These are phyloP conservation scores for Scarus forsteni DNA, from an alignment of 2,797 vertebrate genomes.

Conservation along the genomic window DNA sequence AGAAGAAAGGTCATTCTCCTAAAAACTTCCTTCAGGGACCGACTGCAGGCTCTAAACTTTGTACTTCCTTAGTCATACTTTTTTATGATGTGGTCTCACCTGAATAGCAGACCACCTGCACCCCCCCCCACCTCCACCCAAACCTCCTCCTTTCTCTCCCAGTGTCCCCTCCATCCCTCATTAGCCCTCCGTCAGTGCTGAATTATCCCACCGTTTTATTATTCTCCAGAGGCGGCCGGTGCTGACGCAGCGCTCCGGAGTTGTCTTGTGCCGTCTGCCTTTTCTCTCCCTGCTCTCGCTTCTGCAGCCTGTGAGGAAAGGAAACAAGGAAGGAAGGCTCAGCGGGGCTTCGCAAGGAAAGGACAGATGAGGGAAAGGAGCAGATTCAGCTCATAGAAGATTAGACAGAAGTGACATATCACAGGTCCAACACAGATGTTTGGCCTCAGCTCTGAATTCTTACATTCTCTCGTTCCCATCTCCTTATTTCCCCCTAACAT, in stretches of 20 bases:
- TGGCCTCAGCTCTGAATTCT: constrained; percentile 26
- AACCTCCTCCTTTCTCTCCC: background rate
- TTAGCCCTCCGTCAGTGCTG: constrained; percentile 58
- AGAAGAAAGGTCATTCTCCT: background rate
- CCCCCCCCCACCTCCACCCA: background rate
- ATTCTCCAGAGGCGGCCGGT: constrained; percentile 51
- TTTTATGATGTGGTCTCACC: constrained; percentile 33
- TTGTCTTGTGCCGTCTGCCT: constrained; percentile 47
- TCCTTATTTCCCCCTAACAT: constrained; percentile 39
- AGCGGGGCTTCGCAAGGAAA: constrained; percentile 1
- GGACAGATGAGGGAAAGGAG: constrained; percentile 31
- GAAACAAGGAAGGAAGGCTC: constrained; percentile 27
- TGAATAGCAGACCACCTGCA: constrained; percentile 34
- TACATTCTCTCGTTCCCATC: constrained; percentile 12
- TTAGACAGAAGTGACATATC: constrained; percentile 42
- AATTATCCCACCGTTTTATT: constrained; percentile 67
- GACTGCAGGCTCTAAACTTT: background rate
- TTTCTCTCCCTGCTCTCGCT: background rate
- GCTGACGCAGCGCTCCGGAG: constrained; percentile 62
- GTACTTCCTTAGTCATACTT: background rate
- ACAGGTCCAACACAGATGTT: constrained; percentile 40
- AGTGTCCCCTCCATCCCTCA: constrained; percentile 46
- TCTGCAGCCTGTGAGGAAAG: constrained; percentile 31
- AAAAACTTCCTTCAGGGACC: background rate
- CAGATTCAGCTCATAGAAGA: constrained; percentile 37